A percentile compares a stretch with the other conserved stretches of the same genome.
These are phyloP conservation scores for Otus scops DNA, from an alignment of 2,797 vertebrate species.

Conservation along the genomic window DNA sequence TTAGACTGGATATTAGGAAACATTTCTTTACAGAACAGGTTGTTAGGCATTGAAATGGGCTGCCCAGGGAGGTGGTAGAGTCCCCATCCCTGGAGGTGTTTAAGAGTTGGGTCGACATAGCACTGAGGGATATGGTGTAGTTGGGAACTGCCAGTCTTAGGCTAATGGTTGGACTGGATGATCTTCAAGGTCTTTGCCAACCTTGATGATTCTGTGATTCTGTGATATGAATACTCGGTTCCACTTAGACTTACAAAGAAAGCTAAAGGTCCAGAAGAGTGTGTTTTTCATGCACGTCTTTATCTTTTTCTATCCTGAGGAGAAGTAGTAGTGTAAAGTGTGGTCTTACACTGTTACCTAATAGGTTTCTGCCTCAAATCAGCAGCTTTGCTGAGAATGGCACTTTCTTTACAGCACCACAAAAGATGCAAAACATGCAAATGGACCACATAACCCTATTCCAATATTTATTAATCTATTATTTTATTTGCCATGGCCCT, in stretches of 20 bases:
- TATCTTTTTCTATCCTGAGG: slow-evolving; percentile 12
- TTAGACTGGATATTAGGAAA: no score
- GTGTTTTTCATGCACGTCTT: background rate
- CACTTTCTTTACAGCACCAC: slow-evolving; percentile 1
- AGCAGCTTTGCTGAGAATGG: slow-evolving; percentile 35
- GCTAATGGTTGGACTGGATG: no score
- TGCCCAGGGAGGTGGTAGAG: no score
- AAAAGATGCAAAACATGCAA: background rate
- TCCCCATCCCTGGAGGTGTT: no score
- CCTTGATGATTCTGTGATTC: no score
- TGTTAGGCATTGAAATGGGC: no score
- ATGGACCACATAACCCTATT: background rate
- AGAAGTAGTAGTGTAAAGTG: slow-evolving; percentile 12
- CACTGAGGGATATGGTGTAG: no score
- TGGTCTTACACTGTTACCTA: slow-evolving; percentile 17
- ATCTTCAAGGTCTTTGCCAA: no score
- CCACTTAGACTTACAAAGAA: slow-evolving; percentile 41
- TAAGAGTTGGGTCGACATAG: no score
- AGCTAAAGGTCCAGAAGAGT: slow-evolving; percentile 20
- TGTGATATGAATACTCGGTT: background rate
- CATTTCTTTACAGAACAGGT: no score
- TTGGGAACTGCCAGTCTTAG: no score
- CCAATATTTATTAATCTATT: background rate
- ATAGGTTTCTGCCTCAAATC: slow-evolving; percentile 18
- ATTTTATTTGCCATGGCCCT: background rate